phyloP scores from a whole-genome alignment of 2,888 invertebrate genomes.

The Andrena bucephala region DNA sequence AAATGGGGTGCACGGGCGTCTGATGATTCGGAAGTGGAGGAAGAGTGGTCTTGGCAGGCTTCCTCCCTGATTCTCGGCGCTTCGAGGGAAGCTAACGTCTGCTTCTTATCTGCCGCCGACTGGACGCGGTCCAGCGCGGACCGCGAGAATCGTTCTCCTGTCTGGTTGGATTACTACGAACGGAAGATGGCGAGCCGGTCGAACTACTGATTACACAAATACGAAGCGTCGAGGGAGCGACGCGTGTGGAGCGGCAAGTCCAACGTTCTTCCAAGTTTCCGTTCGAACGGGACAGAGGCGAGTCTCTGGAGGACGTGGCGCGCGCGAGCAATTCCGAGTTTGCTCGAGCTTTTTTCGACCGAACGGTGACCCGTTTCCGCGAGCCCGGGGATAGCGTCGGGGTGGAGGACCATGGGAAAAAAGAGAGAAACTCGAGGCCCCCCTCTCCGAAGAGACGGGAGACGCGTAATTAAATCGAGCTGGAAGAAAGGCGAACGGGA shows the following conservation, averaged over 20 bases:
- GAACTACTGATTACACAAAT: slow-evolving; percentile 46
- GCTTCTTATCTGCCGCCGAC: slow-evolving; percentile 14
- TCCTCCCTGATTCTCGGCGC: slow-evolving; percentile 2
- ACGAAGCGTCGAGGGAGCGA: slow-evolving; percentile 16
- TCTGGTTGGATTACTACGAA: slow-evolving; percentile 14
- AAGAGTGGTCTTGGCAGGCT: slow-evolving; percentile 22
- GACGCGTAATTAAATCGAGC: slow-evolving; percentile 48
- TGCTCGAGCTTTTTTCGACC: background rate
- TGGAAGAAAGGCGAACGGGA: slow-evolving; percentile 41
- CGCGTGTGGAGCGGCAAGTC: slow-evolving; percentile 27
- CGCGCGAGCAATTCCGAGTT: slow-evolving; percentile 40
- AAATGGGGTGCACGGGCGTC: slow-evolving; percentile 2
- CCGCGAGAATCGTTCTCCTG: slow-evolving; percentile 1
- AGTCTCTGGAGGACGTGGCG: slow-evolving; percentile 34
- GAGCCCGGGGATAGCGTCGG: background rate
- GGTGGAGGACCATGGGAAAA: background rate
- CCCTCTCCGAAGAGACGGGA: background rate
- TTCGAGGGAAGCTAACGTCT: background rate
- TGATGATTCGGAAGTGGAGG: background rate
- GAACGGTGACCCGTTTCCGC: slow-evolving; percentile 9
- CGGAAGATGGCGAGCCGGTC: background rate
- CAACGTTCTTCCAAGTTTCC: slow-evolving; percentile 39
- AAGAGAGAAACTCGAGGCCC: background rate
- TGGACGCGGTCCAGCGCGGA: slow-evolving; percentile 41
- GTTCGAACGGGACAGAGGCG: background rate